A percentile compares a stretch with the other conserved stretches of the same genome.
These are phyloP conservation scores for Nebria salina DNA, from an alignment of 2,888 invertebrate genomes.

Conservation along the genomic window DNA sequence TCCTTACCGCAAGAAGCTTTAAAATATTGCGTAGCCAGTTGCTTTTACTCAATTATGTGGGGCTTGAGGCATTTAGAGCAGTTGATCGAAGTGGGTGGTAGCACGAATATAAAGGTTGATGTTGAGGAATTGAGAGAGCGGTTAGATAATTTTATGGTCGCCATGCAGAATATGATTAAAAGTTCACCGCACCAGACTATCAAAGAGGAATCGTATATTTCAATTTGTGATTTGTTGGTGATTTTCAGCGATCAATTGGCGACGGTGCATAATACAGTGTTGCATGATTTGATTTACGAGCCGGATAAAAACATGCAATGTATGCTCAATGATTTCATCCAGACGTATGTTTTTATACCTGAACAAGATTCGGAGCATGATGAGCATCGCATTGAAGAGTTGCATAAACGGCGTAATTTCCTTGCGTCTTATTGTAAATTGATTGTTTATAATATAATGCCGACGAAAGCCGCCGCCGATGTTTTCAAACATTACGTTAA, in stretches of 20 bases:
- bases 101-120: constrained; percentile 67
- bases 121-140: constrained; percentile 70
- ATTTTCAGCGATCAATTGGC: constrained; percentile 88
- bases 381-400: constrained; percentile 95
- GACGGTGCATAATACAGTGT: constrained; percentile 62
- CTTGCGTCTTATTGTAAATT: constrained; percentile 97
- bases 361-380: constrained; percentile 94
- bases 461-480: constrained; percentile 89
- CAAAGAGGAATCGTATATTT: constrained; percentile 89
- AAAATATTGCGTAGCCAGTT: constrained; percentile 84
- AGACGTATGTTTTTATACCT: constrained; percentile 91
- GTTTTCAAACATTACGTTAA: constrained; percentile 98
- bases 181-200: constrained; percentile 74
- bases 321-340: constrained; percentile 89
- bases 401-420: constrained; percentile 95
- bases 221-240: constrained; percentile 94
- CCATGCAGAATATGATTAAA: constrained; percentile 70
- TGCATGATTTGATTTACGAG: constrained; percentile 75
- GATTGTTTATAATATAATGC: constrained; percentile 96
- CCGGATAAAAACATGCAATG: constrained; percentile 82
- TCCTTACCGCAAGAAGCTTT: constrained; percentile 69
- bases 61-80: constrained; percentile 85
- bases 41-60: constrained; percentile 90
- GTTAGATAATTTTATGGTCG: constrained; percentile 37
- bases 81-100: constrained; percentile 69